Evolutionary conservation across 2,797 vertebrate genomes (phyloP), one percentile per base, ranked within the genome.

Genomic region (Spatula clypeata): DNA sequence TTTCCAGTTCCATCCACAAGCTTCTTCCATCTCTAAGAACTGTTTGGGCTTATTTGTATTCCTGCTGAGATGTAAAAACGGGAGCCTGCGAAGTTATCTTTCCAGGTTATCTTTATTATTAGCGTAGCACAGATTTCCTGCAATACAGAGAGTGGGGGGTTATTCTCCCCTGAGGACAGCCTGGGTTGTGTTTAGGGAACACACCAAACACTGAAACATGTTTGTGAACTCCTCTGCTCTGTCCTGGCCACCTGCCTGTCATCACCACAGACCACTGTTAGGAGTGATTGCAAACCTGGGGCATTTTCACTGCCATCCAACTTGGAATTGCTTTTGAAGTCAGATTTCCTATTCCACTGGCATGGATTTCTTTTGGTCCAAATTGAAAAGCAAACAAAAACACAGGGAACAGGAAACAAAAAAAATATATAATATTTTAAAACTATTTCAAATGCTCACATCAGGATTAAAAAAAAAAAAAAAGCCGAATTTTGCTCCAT

Each of bases 91-190:
- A 16, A 94, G 75, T 93, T 93, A 73, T 86, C 88, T 92, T 42
- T 74, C 34, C 80, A 55, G 55, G 74, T 75, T 92, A 79, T 88
- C 95, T 60, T 88, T 69, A 94, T 81, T 96, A 83, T 86, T 87
- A 87, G 71, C 60, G 49, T 26, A 81, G 88, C 24, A 26, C 60
- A 70, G 51, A 45, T 86, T 93, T 91, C 90, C 86, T 86, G 82
- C 5, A 0, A 9, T 85, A 74, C 38, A 54, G 38, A 5, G 53
- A 67, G 40, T 3, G 20, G 70, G 31, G 8, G 1, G 79, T 91
- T 79, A 42, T 76, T 65, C 42, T 90, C 67, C 60, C 53, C 88
- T 62, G 86, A 77, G 80, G 89, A 80, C 79, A 94, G 49, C 69
- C 73, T 80, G 72, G 40, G 0, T 61, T 87, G 49, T 9, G 2